Percentiles rank a stretch among this genome's conserved stretches.
Evolutionary conservation across 1,140 invertebrate species (phyloP).

Genomic region (Spodoptera litura): DNA sequence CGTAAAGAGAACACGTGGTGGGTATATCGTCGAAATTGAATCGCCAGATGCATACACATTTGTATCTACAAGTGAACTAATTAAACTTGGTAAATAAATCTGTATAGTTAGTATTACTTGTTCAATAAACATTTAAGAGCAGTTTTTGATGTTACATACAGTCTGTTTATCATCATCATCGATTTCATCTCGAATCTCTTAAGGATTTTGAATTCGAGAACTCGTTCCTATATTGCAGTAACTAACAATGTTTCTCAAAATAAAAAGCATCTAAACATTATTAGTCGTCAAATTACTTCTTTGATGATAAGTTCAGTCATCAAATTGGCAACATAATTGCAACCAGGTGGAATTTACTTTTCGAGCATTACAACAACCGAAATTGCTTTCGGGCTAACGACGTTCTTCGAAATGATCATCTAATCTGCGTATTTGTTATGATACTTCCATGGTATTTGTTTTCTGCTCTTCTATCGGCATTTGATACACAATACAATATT

Average conservation of each 20-base stretch:
- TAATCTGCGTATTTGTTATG: not conserved
- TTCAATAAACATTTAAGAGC: no score
- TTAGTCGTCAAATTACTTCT: constrained; percentile 16
- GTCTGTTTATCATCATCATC: no score
- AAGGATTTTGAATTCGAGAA: no score
- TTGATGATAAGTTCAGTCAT: not conserved
- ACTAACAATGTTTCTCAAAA: no score
- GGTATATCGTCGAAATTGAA: constrained; percentile 24
- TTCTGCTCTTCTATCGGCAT: not conserved
- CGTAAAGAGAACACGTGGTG: constrained; percentile 47
- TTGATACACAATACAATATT: constrained; percentile 8
- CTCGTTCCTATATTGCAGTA: no score
- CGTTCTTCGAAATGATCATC: not conserved
- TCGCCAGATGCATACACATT: constrained; percentile 3
- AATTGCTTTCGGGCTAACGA: constrained; percentile 1
- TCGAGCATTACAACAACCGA: not conserved
- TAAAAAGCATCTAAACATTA: not conserved
- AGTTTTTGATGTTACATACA: no score
- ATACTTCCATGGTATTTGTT: not conserved
- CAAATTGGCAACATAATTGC: not conserved
- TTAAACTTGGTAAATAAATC: no score
- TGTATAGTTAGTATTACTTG: no score
- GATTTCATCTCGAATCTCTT: no score
- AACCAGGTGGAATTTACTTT: constrained; percentile 12
- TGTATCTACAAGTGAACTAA: no score